Evolutionary conservation across 2,797 vertebrate genomes (phyloP).

Genomic region (Chromis chromis): DNA sequence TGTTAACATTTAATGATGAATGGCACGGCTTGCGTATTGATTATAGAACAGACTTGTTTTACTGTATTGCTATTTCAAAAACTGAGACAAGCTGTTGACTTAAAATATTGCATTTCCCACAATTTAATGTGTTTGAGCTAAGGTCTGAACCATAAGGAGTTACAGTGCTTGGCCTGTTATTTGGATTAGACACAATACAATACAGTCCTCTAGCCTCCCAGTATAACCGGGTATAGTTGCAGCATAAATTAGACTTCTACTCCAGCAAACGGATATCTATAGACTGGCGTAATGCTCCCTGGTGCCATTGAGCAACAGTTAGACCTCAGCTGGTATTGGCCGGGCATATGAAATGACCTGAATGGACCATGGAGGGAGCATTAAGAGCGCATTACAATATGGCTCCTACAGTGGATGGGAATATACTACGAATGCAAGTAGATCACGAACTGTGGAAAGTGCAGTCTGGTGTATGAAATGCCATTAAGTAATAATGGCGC

Average conservation of each 20-base stretch:
- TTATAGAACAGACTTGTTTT: not conserved
- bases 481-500: slow-evolving; percentile 27
- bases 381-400: slow-evolving; percentile 9
- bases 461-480: not conserved
- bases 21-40: not conserved
- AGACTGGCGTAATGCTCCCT: slow-evolving; percentile 14
- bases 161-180: not conserved
- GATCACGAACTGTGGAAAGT: slow-evolving; percentile 8
- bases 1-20: not conserved
- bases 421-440: slow-evolving; percentile 18
- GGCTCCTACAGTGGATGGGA: not conserved
- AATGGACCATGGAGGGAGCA: slow-evolving; percentile 28
- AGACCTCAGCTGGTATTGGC: slow-evolving; percentile 21
- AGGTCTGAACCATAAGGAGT: not conserved
- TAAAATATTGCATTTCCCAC: not conserved
- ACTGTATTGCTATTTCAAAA: not conserved
- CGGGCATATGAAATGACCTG: slow-evolving; percentile 34
- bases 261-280: slow-evolving; percentile 2
- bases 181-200: slow-evolving; percentile 9
- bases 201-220: not conserved
- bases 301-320: slow-evolving; percentile 23
- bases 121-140: not conserved
- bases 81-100: not conserved
- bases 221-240: slow-evolving; percentile 6
- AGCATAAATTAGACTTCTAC: slow-evolving; percentile 22